Conservation (phyloP, 2,888 invertebrate species). For the Dorcus hopei region DNA sequence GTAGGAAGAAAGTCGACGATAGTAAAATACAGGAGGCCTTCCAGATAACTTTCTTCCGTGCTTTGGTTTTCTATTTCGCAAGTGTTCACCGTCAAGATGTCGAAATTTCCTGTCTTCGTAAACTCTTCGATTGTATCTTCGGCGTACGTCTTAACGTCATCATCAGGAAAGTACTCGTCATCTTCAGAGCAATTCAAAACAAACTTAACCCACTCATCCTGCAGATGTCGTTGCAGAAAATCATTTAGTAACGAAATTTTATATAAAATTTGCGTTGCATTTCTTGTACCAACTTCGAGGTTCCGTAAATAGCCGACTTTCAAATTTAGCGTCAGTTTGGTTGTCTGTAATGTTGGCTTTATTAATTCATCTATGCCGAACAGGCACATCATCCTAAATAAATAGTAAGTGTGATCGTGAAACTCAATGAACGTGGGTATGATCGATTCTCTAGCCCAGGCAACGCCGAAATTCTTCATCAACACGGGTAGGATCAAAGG, state of each 20-base stretch:
- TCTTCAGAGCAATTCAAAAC: conserved; percentile 24
- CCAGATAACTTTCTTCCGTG: conserved; percentile 32
- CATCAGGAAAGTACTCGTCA: conserved; percentile 26
- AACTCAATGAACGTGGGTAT: conserved; percentile 37
- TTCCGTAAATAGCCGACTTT: conserved; percentile 9
- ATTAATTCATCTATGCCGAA: conserved; percentile 44
- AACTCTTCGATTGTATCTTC: conserved; percentile 40
- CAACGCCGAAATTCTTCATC: conserved; percentile 40
- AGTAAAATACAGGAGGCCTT: conserved; percentile 36
- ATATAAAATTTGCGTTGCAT: conserved; percentile 14
- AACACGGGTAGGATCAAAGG: conserved; percentile 41
- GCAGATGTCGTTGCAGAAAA: conserved; percentile 30
- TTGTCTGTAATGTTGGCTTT: conserved; percentile 31
- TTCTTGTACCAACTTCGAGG: conserved; percentile 2
- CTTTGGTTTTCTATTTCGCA: conserved; percentile 21
- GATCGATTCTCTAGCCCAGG: conserved; percentile 38
- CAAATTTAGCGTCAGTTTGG: not conserved
- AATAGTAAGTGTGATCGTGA: conserved; percentile 37
- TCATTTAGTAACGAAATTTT: conserved; percentile 23
- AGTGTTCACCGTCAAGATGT: conserved; percentile 14
- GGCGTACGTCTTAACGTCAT: conserved; percentile 36
- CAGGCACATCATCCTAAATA: conserved; percentile 38
- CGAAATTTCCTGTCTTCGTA: conserved; percentile 21
- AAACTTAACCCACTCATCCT: conserved; percentile 28
- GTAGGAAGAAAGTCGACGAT: conserved; percentile 34